These are phyloP conservation scores for Synaphobranchus kaupii DNA, from an alignment of 2,797 vertebrate species.

Conservation along the genomic window DNA sequence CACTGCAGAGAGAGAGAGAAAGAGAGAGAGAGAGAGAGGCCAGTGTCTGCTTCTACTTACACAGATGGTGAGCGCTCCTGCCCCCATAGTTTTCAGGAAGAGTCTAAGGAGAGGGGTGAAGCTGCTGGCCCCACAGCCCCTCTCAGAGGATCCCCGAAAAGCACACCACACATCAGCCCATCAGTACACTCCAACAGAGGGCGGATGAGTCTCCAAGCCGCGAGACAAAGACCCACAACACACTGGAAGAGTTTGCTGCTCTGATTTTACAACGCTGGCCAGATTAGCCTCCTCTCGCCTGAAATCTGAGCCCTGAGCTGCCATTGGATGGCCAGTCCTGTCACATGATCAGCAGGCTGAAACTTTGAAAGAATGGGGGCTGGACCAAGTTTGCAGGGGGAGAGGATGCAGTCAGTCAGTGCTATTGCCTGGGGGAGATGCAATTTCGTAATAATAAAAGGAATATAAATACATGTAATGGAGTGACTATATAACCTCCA, in stretches of 20 bases:
- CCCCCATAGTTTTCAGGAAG: slow-evolving; percentile 81
- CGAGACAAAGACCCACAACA: background rate
- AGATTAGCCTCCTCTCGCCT: slow-evolving; percentile 60
- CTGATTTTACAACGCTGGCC: slow-evolving; percentile 39
- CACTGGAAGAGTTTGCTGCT: slow-evolving; percentile 24
- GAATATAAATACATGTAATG: background rate
- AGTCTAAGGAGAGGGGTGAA: slow-evolving; percentile 62
- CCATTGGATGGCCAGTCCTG: slow-evolving; percentile 61
- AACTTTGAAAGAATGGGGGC: slow-evolving; percentile 60
- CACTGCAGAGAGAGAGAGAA: background rate
- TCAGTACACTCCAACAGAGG: slow-evolving; percentile 40
- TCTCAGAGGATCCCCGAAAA: slow-evolving; percentile 50
- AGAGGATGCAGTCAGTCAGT: background rate
- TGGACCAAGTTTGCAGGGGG: slow-evolving; percentile 32
- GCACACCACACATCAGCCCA: slow-evolving; percentile 42
- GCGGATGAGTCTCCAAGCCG: slow-evolving; percentile 27
- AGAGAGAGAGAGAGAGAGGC: too few relatives aligned
- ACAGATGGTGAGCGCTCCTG: slow-evolving; percentile 88
- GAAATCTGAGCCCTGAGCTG: slow-evolving; percentile 75
- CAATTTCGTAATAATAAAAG: background rate
- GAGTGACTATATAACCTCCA: background rate
- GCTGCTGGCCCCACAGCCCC: slow-evolving; percentile 39
- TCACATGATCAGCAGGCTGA: slow-evolving; percentile 72
- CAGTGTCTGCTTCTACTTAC: slow-evolving; percentile 76
- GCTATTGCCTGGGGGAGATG: background rate